Percentiles rank a stretch among this genome's conserved stretches.
Conservation (phyloP, 2,888 invertebrate genomes). For the Synanthedon myopaeformis region DNA sequence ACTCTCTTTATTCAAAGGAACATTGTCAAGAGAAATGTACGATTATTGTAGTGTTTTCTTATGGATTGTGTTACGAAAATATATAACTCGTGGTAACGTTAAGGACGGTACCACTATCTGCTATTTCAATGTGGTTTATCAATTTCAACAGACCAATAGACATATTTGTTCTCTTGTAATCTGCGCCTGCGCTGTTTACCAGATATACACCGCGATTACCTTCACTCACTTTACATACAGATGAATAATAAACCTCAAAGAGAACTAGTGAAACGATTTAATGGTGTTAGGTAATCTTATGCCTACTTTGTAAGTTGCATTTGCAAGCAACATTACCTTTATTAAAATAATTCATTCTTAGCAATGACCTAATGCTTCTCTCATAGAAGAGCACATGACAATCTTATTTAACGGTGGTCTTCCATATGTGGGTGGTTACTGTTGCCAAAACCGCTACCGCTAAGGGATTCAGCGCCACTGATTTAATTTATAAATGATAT, state of each 20-base stretch:
- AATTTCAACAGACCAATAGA: conserved; percentile 52
- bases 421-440: too few species aligned
- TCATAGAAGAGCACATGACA: too few species aligned
- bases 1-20: conserved; percentile 67
- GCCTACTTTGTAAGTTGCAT: too few species aligned
- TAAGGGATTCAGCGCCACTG: too few species aligned
- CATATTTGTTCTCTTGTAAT: conserved; percentile 38
- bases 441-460: too few species aligned
- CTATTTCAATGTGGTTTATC: conserved; percentile 58
- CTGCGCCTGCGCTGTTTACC: conserved; percentile 38
- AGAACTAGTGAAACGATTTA: neutral
- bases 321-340: too few species aligned
- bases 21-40: conserved; percentile 67
- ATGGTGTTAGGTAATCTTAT: neutral
- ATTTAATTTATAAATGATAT: too few species aligned
- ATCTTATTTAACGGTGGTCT: too few species aligned
- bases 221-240: neutral
- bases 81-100: conserved; percentile 53
- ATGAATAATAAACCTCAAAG: neutral
- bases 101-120: conserved; percentile 52
- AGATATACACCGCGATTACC: conserved; percentile 21
- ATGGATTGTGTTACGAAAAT: conserved; percentile 65
- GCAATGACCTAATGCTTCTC: too few species aligned
- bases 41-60: conserved; percentile 63
- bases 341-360: too few species aligned